Evolutionary conservation across 2,797 vertebrate species (phyloP), one percentile per base, ranked within the genome.

Genomic region (Gymnothorax javanicus): DNA sequence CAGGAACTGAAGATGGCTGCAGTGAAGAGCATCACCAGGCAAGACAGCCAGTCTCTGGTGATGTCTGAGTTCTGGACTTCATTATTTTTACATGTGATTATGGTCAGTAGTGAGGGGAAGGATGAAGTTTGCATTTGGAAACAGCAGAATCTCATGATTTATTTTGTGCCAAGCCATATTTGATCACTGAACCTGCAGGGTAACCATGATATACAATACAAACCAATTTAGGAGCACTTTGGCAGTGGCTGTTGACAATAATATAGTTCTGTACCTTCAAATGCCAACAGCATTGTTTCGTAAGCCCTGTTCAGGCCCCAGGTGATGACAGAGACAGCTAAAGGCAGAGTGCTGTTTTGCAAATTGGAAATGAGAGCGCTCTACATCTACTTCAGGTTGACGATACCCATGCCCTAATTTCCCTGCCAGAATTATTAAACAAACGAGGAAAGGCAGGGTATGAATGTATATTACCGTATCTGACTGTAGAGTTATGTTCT

Each of bases 311-410:
- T 81, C 52, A 54, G 23, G 77, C 77, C 77, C 52, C 52, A 56
- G 52, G 77, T 33, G 50, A 52, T 81, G 77, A 81, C 77, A 54
- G 77, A 81, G 77, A 54, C 77, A n/a, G 52, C 77, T n/a, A 56
- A 33, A 81, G 77, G 77, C 77, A 81, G 52, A 81, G 77, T 23
- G 12, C 20, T 81, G 52, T 81, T 81, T 81, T 81, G 77, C n/a
- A 56, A 56, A 81, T 56, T 52, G 7, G 56, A 56, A 77, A 52
- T 17, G 33, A 50, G 33, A 54, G 50, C 52, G n/a, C 23, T 81
- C 17, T 56, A 54, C 52, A 13, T 81, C 52, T n/a, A 13, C 13
- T 52, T 54, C 15, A 56, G 50, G 52, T 23, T 23, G 1, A 11
- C 15, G 20, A 79, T 79, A 52, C 9, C 15, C 75, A 17, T 7